Evolutionary conservation across 2,888 invertebrate genomes (phyloP).

Genomic region (Acrocyrtus sp.): DNA sequence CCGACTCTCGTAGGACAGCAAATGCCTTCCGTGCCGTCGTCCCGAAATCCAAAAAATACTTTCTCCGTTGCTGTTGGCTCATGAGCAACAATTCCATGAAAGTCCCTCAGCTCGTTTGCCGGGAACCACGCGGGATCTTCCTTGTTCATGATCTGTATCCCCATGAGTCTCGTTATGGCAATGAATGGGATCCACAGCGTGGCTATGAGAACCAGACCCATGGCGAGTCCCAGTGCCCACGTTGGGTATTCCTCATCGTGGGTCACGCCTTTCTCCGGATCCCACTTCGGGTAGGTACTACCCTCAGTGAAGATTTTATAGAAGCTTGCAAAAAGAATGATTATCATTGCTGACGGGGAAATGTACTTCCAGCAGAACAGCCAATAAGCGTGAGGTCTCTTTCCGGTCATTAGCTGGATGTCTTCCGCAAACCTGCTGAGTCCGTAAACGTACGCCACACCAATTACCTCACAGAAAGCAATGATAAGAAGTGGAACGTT

Average conservation of each 20-base stretch:
- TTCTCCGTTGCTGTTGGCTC: constrained; percentile 82
- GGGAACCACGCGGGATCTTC: constrained; percentile 95
- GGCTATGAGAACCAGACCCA: constrained; percentile 79
- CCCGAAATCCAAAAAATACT: constrained; percentile 83
- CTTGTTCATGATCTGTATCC: constrained; percentile 83
- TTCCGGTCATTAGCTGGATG: constrained; percentile 94
- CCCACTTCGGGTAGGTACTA: constrained; percentile 88
- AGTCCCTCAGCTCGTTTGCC: constrained; percentile 85
- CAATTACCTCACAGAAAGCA: constrained; percentile 91
- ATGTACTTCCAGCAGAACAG: constrained; percentile 94
- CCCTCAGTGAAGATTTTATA: constrained; percentile 82
- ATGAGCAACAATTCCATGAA: constrained; percentile 87
- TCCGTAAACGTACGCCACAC: constrained; percentile 94
- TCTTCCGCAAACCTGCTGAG: constrained; percentile 93
- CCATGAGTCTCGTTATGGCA: constrained; percentile 82
- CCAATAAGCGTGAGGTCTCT: constrained; percentile 89
- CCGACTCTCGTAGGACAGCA: constrained; percentile 79
- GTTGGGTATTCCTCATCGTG: constrained; percentile 85
- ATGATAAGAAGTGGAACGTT: constrained; percentile 92
- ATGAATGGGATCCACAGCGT: constrained; percentile 89
- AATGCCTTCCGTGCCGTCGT: constrained; percentile 84
- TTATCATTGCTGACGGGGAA: constrained; percentile 88
- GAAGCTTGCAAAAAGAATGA: constrained; percentile 85
- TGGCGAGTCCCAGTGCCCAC: constrained; percentile 83
- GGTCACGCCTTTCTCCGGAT: constrained; percentile 76